A percentile compares a stretch with the other conserved stretches of the same genome.
These are phyloP conservation scores for Caligus rogercresseyi DNA, from an alignment of 1,140 invertebrate species.

Conservation along the genomic window DNA sequence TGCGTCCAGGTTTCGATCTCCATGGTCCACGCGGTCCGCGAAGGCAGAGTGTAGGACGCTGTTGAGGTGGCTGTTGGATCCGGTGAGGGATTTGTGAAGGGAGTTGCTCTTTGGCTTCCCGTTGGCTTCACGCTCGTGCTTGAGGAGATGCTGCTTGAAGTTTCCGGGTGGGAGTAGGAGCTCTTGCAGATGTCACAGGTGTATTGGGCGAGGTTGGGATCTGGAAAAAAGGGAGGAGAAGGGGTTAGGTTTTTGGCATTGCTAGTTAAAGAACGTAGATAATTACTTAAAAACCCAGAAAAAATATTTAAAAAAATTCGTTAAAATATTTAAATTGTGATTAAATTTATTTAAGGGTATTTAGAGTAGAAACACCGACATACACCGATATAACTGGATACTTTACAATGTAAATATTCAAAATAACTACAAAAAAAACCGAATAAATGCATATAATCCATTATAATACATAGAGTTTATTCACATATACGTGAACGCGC, in stretches of 20 bases:
- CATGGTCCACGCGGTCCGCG: slow-evolving; percentile 17
- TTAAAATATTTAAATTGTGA: no score
- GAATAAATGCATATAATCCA: no score
- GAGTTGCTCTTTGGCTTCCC: background rate
- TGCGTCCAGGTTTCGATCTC: background rate
- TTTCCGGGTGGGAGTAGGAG: slow-evolving; percentile 17
- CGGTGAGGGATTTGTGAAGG: background rate
- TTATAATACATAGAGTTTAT: no score
- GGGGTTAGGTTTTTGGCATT: background rate
- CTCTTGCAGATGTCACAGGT: slow-evolving; percentile 19
- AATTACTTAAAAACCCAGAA: background rate
- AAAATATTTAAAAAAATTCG: background rate
- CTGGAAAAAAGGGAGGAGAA: slow-evolving; percentile 4
- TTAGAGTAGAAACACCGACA: background rate
- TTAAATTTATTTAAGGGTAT: background rate
- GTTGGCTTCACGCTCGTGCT: slow-evolving; percentile 17
- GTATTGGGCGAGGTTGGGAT: background rate
- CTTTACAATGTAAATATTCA: background rate
- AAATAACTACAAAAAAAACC: no score
- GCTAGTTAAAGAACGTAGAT: background rate
- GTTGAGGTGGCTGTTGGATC: slow-evolving; percentile 9
- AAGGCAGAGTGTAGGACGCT: slow-evolving; percentile 18
- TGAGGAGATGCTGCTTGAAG: slow-evolving; percentile 19
- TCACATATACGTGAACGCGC: no score
- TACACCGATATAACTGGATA: background rate